A percentile compares a stretch with the other conserved stretches of the same genome.
phyloP scores from a whole-genome alignment of 2,888 invertebrate species.

The Tethea ocularis region DNA sequence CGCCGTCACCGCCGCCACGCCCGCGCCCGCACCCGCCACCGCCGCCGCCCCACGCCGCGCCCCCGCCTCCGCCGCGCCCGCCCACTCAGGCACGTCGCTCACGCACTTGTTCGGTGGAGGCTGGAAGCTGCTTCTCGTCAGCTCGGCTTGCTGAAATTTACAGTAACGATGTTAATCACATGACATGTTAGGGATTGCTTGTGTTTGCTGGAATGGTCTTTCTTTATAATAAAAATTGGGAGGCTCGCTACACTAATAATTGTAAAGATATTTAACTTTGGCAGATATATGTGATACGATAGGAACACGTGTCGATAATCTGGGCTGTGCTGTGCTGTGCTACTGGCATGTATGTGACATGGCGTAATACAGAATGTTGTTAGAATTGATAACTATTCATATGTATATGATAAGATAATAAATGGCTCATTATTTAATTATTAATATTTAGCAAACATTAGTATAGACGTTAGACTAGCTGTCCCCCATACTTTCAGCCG shows the following conservation, averaged over 20 bases:
- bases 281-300: too few relatives aligned
- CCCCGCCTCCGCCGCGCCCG: conserved; percentile 54
- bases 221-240: too few relatives aligned
- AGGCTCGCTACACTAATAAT: too few relatives aligned
- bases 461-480: too few relatives aligned
- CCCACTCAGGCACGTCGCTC: conserved; percentile 86
- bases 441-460: background rate
- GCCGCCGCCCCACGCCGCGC: conserved; percentile 37
- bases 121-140: conserved; percentile 86
- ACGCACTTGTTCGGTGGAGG: conserved; percentile 87
- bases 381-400: background rate
- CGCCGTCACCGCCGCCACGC: conserved; percentile 35
- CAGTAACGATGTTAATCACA: background rate
- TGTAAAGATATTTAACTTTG: too few relatives aligned
- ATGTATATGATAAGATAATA: background rate
- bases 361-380: background rate
- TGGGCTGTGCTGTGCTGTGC: background rate
- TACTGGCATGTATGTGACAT: background rate
- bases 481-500: too few relatives aligned
- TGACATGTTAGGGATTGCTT: background rate
- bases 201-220: too few relatives aligned
- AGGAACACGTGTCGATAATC: background rate
- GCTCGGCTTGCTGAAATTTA: conserved; percentile 85
- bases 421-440: background rate
- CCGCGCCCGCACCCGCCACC: conserved; percentile 41